Conservation (phyloP, 2,888 invertebrate species). For the Hoplodrina blanda region DNA sequence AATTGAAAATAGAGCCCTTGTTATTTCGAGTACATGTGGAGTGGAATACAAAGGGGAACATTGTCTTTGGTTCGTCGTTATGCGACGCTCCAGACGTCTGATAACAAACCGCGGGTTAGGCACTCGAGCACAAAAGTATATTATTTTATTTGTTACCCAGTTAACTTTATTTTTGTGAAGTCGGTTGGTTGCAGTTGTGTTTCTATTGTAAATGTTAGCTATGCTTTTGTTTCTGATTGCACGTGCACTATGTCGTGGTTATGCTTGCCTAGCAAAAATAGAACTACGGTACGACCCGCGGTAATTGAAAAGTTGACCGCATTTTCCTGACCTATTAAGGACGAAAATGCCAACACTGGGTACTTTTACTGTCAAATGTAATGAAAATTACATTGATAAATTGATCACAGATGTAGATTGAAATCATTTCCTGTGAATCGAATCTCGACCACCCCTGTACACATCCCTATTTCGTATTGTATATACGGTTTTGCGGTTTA, state of each 20-base stretch:
- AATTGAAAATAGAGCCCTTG: conserved; percentile 90
- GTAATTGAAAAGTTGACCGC: too few relatives aligned
- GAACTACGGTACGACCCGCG: too few relatives aligned
- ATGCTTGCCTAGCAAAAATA: background rate
- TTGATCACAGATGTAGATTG: conserved; percentile 32
- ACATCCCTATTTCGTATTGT: background rate
- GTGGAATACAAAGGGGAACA: conserved; percentile 87
- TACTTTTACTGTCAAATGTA: background rate
- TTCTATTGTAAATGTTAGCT: conserved; percentile 8
- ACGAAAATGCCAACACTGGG: too few relatives aligned
- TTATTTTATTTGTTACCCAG: conserved; percentile 67
- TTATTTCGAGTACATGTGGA: conserved; percentile 88
- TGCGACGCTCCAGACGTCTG: conserved; percentile 84
- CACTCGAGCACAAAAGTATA: conserved; percentile 71
- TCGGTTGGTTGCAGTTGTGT: background rate
- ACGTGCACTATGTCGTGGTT: background rate
- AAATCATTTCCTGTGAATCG: conserved; percentile 52
- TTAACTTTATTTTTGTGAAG: conserved; percentile 46
- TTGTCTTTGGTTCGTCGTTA: conserved; percentile 87
- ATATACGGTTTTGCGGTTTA: background rate
- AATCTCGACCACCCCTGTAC: conserved; percentile 14
- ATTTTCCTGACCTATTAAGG: background rate
- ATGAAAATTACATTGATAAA: background rate
- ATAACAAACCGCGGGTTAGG: conserved; percentile 84
- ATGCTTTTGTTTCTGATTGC: conserved; percentile 1